Base-by-base conservation (phyloP, 2,888 invertebrate genomes). In the Digitonthophagus gazella region DNA sequence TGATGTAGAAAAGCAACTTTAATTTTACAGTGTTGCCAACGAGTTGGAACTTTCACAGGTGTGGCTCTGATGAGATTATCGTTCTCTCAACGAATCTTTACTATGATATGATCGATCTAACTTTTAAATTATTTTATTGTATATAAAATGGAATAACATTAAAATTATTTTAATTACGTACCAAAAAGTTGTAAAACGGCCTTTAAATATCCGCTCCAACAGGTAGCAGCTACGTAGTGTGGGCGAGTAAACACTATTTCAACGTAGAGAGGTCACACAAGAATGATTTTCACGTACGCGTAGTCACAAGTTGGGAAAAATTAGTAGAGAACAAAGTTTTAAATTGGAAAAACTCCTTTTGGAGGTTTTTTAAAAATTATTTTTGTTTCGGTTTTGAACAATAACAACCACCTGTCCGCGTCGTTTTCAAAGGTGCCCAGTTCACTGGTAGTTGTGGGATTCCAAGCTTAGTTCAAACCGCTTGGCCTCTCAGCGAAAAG, bases 21-120 rank as follows among this genome's bases (percentile, higher is more conserved):
- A 61, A 61, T 61, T 61, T 14, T 69, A 67, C 76, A 72, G 71
- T 68, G 76, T 76, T 77, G 77, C 77, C 77, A 66, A 57, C 55
- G 56, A 19, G 16, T 58, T 18, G n/a, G 19, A 61, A 71, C 73
- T 74, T 75, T 73, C 74, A 75, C 77, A 77, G 77, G 77, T 76
- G 77, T 77, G 77, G 77, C 75, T 71, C 58, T 57, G 58, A n/a
- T 44, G 5, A 19, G n/a, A 58, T 58, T 4, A 4, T 18, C 19
- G 19, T 18, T 18, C 61, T 61, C 18, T 16, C n/a, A 19, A 16
- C 19, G n/a, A 61, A 61, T 19, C 20, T 61, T 61, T 61, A 61
- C 18, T 20, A 61, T 61, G n/a, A n/a, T 61, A n/a, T 6, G 6
- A 19, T 5, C 16, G 5, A 15, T 61, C 19, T n/a, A 18, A 19